Evolutionary conservation across 2,113 vertebrate genomes (phyloP).

Genomic region (Lophochroa leadbeateri): DNA sequence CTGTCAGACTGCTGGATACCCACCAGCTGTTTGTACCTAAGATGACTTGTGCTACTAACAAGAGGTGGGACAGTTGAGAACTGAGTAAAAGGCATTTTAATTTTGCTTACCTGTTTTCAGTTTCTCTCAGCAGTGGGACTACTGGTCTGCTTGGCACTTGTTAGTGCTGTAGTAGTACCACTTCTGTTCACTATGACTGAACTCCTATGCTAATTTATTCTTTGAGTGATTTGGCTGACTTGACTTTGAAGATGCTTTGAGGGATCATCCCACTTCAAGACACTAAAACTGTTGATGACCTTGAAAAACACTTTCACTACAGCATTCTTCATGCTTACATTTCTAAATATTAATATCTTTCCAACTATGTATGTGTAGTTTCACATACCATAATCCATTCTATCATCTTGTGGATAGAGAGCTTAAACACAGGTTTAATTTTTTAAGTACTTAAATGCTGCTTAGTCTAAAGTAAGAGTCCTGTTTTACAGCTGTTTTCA

Average conservation of each 20-base stretch:
- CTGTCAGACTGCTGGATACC: not conserved
- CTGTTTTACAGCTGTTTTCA: not conserved
- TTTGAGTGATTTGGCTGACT: not conserved
- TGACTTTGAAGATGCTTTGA: not conserved
- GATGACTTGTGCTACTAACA: not conserved
- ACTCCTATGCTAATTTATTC: not conserved
- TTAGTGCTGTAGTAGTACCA: not conserved
- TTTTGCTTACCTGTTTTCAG: not conserved
- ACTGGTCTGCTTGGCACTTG: not conserved
- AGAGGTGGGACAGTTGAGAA: not conserved
- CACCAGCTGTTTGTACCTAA: not conserved
- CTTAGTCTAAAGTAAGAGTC: not conserved
- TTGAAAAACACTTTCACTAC: not conserved
- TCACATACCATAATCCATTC: not conserved
- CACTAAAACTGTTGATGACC: not conserved
- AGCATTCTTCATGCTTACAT: not conserved
- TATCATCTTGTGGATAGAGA: not conserved
- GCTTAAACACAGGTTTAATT: not conserved
- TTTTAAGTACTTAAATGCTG: not conserved
- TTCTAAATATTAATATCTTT: not conserved
- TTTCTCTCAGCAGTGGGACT: not conserved
- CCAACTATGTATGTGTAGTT: not conserved
- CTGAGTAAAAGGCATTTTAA: not conserved
- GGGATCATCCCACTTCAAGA: not conserved
- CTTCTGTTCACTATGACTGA: not conserved